Percentiles rank a stretch among this genome's conserved stretches.
These are phyloP conservation scores for Isoperla grammatica DNA, from an alignment of 2,888 invertebrate species.

Conservation along the genomic window DNA sequence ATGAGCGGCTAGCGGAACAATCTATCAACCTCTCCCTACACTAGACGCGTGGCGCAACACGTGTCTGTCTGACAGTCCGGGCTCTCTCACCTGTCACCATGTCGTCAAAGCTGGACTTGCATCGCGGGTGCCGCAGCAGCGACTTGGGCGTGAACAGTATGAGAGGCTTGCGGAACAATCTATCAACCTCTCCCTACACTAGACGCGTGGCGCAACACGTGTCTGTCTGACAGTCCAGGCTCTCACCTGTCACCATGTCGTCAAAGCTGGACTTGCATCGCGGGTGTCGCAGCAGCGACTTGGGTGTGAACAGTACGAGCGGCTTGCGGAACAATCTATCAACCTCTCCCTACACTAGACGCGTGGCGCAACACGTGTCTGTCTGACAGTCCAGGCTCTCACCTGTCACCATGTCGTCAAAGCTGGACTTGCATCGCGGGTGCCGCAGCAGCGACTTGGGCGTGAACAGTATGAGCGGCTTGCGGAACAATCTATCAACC, in stretches of 20 bases:
- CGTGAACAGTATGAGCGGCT: slow-evolving; percentile 70
- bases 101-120: slow-evolving; percentile 63
- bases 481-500: too few relatives aligned
- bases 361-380: too few relatives aligned
- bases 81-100: slow-evolving; percentile 51
- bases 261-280: slow-evolving; percentile 64
- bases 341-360: too few relatives aligned
- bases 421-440: slow-evolving; percentile 63
- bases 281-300: slow-evolving; percentile 69
- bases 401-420: slow-evolving; percentile 58
- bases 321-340: slow-evolving; percentile 81
- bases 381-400: too few relatives aligned
- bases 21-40: too few relatives aligned
- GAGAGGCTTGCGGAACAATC: slow-evolving; percentile 74
- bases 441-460: slow-evolving; percentile 74
- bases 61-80: too few relatives aligned
- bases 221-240: too few relatives aligned
- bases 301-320: slow-evolving; percentile 69
- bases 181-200: too few relatives aligned
- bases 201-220: too few relatives aligned
- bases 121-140: slow-evolving; percentile 68
- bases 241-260: slow-evolving; percentile 53
- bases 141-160: slow-evolving; percentile 74
- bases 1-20: slow-evolving; percentile 75
- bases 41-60: too few relatives aligned